These are phyloP conservation scores for Lepidurus arcticus DNA, from an alignment of 1,140 invertebrate species.

Conservation along the genomic window DNA sequence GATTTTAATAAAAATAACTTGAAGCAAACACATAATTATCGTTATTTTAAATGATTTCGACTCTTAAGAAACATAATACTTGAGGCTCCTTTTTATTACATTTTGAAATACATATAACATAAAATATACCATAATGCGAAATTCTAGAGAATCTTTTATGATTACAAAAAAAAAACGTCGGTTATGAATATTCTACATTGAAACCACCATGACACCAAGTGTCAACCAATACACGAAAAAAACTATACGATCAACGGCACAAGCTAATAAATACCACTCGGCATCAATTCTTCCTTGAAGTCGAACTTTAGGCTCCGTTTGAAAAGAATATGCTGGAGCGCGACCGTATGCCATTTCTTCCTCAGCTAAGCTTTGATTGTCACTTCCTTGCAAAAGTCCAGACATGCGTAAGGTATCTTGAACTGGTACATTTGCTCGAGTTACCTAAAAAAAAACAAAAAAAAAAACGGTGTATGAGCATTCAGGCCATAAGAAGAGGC, in stretches of 20 bases:
- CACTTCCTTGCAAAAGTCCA: neutral
- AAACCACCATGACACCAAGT: neutral
- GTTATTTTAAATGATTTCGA: no score
- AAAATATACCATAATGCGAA: no score
- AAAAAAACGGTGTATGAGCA: neutral
- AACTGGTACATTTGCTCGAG: neutral
- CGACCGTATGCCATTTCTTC: conserved; percentile 12
- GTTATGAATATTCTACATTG: no score
- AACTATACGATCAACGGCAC: neutral
- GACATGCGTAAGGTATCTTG: neutral
- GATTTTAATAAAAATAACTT: no score
- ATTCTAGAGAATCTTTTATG: no score
- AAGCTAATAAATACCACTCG: conserved; percentile 28
- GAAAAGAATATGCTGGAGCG: conserved; percentile 18
- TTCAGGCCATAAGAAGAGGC: neutral
- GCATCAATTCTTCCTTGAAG: neutral
- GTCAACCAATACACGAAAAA: neutral
- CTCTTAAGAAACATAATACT: no score
- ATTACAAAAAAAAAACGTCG: no score
- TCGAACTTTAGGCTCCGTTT: neutral
- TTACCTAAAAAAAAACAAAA: neutral
- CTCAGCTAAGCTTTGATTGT: neutral
- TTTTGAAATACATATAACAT: no score
- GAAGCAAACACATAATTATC: no score
- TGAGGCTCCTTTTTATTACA: no score